Percentiles rank a stretch among this genome's conserved stretches.
These are phyloP conservation scores for Thalassaphorura encarpata DNA, from an alignment of 1,140 invertebrate genomes.

Conservation along the genomic window DNA sequence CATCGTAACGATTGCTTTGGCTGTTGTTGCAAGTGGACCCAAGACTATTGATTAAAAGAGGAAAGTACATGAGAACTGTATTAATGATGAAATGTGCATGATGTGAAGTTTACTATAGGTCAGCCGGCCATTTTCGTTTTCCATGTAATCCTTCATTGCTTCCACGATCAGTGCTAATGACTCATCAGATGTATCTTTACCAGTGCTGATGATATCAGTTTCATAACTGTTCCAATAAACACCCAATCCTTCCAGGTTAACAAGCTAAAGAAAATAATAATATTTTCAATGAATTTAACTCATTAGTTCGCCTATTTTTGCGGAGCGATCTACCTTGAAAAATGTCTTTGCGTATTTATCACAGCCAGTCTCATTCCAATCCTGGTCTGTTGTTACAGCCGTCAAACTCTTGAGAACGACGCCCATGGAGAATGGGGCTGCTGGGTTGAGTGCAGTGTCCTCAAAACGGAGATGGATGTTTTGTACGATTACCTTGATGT, in stretches of 20 bases:
- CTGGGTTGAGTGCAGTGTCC: constrained; percentile 66
- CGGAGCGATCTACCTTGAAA: constrained; percentile 71
- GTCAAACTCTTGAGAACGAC: constrained; percentile 71
- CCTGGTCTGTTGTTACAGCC: constrained; percentile 71
- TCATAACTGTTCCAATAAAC: constrained; percentile 83
- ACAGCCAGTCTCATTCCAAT: constrained; percentile 64
- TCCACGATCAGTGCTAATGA: not conserved
- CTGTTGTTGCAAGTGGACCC: not conserved
- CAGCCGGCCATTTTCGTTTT: not conserved
- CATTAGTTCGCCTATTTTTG: no score
- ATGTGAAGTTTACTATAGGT: not conserved
- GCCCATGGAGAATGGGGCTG: constrained; percentile 76
- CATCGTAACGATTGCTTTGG: not conserved
- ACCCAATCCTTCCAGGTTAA: constrained; percentile 69
- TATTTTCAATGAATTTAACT: not conserved
- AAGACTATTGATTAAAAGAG: no score
- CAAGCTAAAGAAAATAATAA: constrained; percentile 46
- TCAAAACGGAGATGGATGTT: constrained; percentile 94
- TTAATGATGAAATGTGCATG: not conserved
- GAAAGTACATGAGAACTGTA: not conserved
- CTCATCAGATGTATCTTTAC: not conserved
- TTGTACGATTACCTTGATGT: constrained; percentile 82
- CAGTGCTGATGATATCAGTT: constrained; percentile 44
- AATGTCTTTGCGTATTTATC: constrained; percentile 70
- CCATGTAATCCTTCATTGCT: not conserved